A percentile compares a stretch with the other conserved stretches of the same genome.
Evolutionary conservation across 1,140 invertebrate genomes (phyloP).

Genomic region (Fopius arisanus): DNA sequence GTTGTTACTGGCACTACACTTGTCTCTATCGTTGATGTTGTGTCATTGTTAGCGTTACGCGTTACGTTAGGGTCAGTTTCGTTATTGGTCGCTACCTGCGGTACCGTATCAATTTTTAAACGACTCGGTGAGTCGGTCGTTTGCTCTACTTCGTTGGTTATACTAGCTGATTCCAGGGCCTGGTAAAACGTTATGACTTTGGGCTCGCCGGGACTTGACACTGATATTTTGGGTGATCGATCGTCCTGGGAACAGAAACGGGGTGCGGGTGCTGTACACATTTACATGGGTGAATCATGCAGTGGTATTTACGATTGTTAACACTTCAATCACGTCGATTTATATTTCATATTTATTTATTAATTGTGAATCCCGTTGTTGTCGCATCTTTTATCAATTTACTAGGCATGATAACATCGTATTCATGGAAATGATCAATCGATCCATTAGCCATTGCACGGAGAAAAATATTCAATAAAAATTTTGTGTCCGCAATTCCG

Average conservation of each 20-base stretch:
- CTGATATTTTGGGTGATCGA: slow-evolving; percentile 43
- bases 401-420: too few species aligned
- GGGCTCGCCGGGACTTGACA: slow-evolving; percentile 56
- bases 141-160: slow-evolving; percentile 54
- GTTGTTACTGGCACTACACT: slow-evolving; percentile 40
- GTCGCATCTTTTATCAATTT: too few species aligned
- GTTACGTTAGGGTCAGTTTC: slow-evolving; percentile 45
- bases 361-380: not conserved
- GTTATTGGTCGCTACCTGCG: slow-evolving; percentile 51
- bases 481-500: too few species aligned
- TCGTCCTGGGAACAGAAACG: slow-evolving; percentile 60
- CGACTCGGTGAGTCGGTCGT: slow-evolving; percentile 34
- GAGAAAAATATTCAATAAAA: too few species aligned
- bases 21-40: slow-evolving; percentile 30
- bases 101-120: slow-evolving; percentile 33
- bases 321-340: not conserved
- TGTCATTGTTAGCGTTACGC: slow-evolving; percentile 43
- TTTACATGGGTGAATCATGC: slow-evolving; percentile 20
- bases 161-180: slow-evolving; percentile 56
- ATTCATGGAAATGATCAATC: too few species aligned
- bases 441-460: too few species aligned
- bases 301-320: not conserved
- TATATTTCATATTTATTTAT: not conserved
- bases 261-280: slow-evolving; percentile 58
- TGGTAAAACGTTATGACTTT: slow-evolving; percentile 58